Evolutionary conservation across 2,113 vertebrate genomes (phyloP).

Genomic region (Megaceryle torquata): DNA sequence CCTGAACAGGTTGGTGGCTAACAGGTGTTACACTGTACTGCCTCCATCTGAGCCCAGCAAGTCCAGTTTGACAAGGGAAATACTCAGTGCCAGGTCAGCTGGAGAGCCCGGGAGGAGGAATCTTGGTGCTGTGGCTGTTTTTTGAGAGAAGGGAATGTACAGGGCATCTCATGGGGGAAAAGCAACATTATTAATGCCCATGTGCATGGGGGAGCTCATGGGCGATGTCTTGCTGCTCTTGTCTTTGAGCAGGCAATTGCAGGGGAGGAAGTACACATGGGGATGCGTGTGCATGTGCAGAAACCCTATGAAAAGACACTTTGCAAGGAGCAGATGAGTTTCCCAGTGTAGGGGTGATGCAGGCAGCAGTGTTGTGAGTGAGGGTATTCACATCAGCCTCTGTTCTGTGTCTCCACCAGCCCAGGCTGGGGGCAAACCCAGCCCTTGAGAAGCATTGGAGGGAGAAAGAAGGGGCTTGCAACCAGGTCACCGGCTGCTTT

Average conservation of each 20-base stretch:
- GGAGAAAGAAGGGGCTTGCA: not conserved
- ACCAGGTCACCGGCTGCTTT: not conserved
- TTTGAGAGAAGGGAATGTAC: not conserved
- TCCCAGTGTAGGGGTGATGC: not conserved
- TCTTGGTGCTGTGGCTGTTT: not conserved
- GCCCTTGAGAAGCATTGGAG: not conserved
- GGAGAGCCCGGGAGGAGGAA: not conserved
- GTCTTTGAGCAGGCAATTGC: not conserved
- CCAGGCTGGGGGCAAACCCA: not conserved
- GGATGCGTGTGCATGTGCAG: not conserved
- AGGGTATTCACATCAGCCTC: not conserved
- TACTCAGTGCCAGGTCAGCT: not conserved
- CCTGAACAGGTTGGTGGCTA: not conserved
- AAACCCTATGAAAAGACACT: not conserved
- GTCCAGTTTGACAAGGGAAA: not conserved
- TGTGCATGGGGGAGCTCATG: too few relatives aligned
- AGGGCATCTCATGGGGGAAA: not conserved
- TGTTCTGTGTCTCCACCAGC: not conserved
- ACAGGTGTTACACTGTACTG: not conserved
- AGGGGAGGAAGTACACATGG: not conserved
- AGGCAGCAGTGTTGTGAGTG: not conserved
- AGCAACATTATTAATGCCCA: not conserved
- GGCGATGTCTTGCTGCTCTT: not conserved
- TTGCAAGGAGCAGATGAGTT: not conserved
- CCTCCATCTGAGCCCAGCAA: not conserved